phyloP scores from a whole-genome alignment of 2,888 invertebrate genomes.

The Hermodice carunculata region DNA sequence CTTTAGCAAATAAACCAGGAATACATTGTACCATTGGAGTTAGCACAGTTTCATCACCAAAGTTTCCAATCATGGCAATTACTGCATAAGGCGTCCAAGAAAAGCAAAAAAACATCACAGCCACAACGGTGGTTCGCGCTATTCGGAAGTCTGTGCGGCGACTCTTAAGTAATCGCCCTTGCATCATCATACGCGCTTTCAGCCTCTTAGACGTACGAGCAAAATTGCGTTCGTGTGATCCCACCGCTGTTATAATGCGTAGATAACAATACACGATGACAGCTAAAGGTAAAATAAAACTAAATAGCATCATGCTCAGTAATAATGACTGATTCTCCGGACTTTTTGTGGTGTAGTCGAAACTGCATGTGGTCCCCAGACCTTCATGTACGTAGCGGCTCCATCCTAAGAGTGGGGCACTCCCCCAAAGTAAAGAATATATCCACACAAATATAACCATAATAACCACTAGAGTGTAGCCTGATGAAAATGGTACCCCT shows the following conservation, averaged over 20 bases:
- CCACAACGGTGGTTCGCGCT: slow-evolving; percentile 3
- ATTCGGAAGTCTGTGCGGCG: slow-evolving; percentile 11
- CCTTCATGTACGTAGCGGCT: slow-evolving; percentile 22
- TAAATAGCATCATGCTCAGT: slow-evolving; percentile 8
- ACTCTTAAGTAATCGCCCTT: neutral
- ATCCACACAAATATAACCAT: slow-evolving; percentile 17
- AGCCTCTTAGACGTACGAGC: neutral
- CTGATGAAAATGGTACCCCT: no score
- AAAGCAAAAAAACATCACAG: slow-evolving; percentile 76
- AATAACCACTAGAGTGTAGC: neutral
- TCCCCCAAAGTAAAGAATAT: slow-evolving; percentile 21
- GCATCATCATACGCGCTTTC: slow-evolving; percentile 1
- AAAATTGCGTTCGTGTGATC: neutral
- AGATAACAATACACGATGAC: slow-evolving; percentile 17
- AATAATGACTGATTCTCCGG: neutral
- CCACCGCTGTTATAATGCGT: slow-evolving; percentile 1
- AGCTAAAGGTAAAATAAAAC: slow-evolving; percentile 14
- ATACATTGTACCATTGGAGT: slow-evolving; percentile 79
- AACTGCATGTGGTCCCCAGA: slow-evolving; percentile 27
- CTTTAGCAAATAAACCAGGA: slow-evolving; percentile 82
- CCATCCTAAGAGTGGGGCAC: slow-evolving; percentile 26
- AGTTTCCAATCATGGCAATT: slow-evolving; percentile 81
- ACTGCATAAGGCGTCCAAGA: slow-evolving; percentile 88
- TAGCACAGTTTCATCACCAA: slow-evolving; percentile 75
- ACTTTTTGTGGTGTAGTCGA: slow-evolving; percentile 15